A percentile compares a stretch with the other conserved stretches of the same genome.
These are phyloP conservation scores for Actinostola sp. DNA, from an alignment of 92 coral and sea anemone genomes.

Conservation along the genomic window DNA sequence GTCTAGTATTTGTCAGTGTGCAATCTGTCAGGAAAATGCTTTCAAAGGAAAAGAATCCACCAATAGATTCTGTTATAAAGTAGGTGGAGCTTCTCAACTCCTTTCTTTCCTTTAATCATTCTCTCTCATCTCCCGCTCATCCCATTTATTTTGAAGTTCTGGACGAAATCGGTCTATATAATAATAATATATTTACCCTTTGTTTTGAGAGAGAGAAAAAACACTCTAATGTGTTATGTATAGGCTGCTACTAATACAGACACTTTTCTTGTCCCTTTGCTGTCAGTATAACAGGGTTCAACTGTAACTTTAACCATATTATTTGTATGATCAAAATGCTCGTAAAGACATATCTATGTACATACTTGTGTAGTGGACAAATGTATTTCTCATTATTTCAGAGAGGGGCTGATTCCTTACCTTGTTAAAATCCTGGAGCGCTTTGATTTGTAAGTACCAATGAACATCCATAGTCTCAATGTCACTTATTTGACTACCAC, in stretches of 20 bases:
- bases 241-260: too few species aligned
- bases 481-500: too few species aligned
- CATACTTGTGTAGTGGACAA: neutral
- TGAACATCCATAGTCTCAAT: neutral
- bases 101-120: neutral
- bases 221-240: too few species aligned
- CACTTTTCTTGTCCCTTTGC: too few species aligned
- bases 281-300: too few species aligned
- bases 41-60: conserved; percentile 96
- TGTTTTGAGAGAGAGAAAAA: too few species aligned
- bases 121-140: too few species aligned
- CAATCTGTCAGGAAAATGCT: conserved; percentile 93
- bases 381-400: conserved; percentile 18
- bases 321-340: too few species aligned
- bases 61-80: conserved; percentile 89
- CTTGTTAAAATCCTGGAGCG: conserved; percentile 73
- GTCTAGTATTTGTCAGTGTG: conserved; percentile 69
- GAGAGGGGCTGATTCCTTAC: conserved; percentile 86
- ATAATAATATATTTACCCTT: too few species aligned
- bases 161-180: too few species aligned
- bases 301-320: too few species aligned
- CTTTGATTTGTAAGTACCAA: conserved; percentile 63
- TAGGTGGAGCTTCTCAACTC: conserved; percentile 32
- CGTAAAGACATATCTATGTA: neutral
- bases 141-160: too few species aligned